Conservation (phyloP, 1,140 invertebrate species). For the Apis dorsata region DNA sequence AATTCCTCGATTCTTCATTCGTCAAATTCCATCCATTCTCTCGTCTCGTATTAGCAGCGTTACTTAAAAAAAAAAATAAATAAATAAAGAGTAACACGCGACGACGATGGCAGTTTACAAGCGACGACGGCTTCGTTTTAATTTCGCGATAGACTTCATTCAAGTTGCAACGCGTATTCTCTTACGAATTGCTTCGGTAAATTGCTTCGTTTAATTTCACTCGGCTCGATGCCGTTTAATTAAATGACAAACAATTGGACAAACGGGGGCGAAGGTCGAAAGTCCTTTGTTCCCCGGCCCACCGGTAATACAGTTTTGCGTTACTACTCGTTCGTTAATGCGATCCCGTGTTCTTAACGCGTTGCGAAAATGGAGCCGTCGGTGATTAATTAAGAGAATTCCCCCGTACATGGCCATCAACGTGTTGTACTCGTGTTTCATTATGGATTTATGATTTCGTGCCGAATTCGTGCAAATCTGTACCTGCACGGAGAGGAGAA, state of each 20-base stretch:
- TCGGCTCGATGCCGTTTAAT: conserved; percentile 23
- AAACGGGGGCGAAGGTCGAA: background rate
- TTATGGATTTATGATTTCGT: no score
- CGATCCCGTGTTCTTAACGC: background rate
- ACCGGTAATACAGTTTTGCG: background rate
- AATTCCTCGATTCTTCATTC: no score
- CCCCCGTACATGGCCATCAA: background rate
- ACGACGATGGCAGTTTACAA: no score
- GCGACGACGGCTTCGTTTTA: background rate
- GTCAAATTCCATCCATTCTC: no score
- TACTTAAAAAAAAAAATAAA: background rate
- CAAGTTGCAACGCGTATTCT: background rate
- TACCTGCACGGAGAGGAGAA: no score
- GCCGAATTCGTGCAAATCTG: background rate
- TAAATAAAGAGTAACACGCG: background rate
- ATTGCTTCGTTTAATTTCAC: conserved; percentile 1
- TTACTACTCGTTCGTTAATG: background rate
- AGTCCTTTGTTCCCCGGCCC: conserved; percentile 13
- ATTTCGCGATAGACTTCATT: background rate
- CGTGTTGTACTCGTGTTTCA: background rate
- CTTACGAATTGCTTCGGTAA: background rate
- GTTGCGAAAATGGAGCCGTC: background rate
- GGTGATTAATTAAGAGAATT: background rate
- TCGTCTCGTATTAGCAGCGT: no score
- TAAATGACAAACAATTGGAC: conserved; percentile 27